These are phyloP conservation scores for Malaclemys terrapin DNA, from an alignment of 2,113 vertebrate species.

Conservation along the genomic window DNA sequence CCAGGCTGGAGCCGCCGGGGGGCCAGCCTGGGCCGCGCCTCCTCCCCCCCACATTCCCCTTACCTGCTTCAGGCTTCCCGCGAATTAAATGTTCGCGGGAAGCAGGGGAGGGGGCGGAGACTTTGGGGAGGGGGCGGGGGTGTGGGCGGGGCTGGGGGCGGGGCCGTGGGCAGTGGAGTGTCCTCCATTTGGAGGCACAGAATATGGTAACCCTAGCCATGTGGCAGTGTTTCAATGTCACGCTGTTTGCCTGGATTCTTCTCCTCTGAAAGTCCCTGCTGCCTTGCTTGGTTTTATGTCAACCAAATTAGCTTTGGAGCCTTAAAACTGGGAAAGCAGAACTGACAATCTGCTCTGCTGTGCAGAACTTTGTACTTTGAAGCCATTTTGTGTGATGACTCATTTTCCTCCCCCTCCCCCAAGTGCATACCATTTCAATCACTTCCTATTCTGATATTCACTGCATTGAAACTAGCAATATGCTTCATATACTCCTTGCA, in stretches of 20 bases:
- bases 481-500: accelerated
- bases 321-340: background rate
- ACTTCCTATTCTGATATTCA: background rate
- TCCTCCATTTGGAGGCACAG: no score
- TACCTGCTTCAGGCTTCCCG: no score
- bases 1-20: no score
- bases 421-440: accelerated
- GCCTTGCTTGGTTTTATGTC: background rate
- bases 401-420: background rate
- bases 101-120: no score
- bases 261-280: background rate
- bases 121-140: no score
- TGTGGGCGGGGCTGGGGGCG: no score
- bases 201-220: no score
- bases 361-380: background rate
- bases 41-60: no score
- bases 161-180: no score
- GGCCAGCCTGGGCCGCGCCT: no score
- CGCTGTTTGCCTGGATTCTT: background rate
- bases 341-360: background rate
- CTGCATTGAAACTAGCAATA: background rate
- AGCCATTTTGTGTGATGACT: background rate
- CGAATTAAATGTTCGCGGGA: no score
- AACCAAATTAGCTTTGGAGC: background rate
- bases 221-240: background rate